These are phyloP conservation scores for Amphipoea lucens DNA, from an alignment of 2,888 invertebrate species.

Conservation along the genomic window DNA sequence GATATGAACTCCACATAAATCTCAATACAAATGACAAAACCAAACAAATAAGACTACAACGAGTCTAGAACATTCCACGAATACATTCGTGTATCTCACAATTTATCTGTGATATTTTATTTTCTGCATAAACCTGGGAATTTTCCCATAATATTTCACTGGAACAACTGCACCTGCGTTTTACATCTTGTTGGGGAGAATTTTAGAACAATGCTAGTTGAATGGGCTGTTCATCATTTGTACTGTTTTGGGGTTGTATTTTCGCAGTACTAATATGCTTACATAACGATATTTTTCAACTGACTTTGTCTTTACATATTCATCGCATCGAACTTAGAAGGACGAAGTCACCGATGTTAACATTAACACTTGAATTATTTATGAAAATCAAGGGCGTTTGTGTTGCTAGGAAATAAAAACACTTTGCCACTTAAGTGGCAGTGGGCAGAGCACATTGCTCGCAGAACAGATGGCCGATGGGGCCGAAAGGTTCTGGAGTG, in stretches of 20 bases:
- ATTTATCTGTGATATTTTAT: slow-evolving; percentile 68
- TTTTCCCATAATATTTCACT: slow-evolving; percentile 75
- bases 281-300: neutral
- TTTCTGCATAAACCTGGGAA: slow-evolving; percentile 71
- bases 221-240: slow-evolving; percentile 49
- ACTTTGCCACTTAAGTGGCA: too few relatives aligned
- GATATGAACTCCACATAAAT: slow-evolving; percentile 36
- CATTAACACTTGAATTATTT: too few relatives aligned
- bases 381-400: too few relatives aligned
- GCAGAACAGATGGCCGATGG: too few relatives aligned
- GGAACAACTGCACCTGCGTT: slow-evolving; percentile 72
- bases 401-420: too few relatives aligned
- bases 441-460: too few relatives aligned
- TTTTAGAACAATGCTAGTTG: slow-evolving; percentile 59
- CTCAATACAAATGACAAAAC: slow-evolving; percentile 56
- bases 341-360: too few relatives aligned
- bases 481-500: too few relatives aligned
- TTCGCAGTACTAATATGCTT: neutral
- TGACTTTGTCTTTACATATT: neutral
- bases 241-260: neutral
- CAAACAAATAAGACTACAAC: slow-evolving; percentile 48
- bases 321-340: too few relatives aligned
- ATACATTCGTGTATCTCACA: slow-evolving; percentile 55
- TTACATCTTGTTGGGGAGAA: slow-evolving; percentile 58
- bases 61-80: slow-evolving; percentile 47